A percentile compares a stretch with the other conserved stretches of the same genome.
Evolutionary conservation across 1,140 invertebrate species (phyloP).

Genomic region (Rhyzopertha dominica): DNA sequence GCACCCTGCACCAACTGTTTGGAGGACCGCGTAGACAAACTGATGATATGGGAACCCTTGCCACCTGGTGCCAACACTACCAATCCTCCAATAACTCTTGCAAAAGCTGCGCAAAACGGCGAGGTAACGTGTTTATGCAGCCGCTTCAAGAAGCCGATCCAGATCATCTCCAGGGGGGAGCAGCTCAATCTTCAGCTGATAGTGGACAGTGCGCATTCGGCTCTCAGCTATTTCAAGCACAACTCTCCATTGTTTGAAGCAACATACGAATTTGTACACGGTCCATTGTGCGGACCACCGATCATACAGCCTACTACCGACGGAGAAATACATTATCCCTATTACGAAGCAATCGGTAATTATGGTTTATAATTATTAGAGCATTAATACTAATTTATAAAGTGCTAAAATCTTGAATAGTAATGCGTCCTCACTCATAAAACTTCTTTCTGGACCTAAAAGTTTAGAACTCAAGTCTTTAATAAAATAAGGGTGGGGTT

Average conservation of each 20-base stretch:
- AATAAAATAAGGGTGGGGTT: too few species aligned
- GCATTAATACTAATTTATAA: too few species aligned
- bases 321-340: slow-evolving; percentile 78
- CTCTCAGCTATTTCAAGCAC: slow-evolving; percentile 82
- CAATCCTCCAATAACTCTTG: slow-evolving; percentile 49
- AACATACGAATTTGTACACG: slow-evolving; percentile 80
- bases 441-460: too few species aligned
- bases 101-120: slow-evolving; percentile 50
- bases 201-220: slow-evolving; percentile 74
- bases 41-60: slow-evolving; percentile 69
- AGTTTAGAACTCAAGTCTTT: too few species aligned
- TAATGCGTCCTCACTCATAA: too few species aligned
- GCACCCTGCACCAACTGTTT: slow-evolving; percentile 76
- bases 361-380: too few species aligned
- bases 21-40: slow-evolving; percentile 75
- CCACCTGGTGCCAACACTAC: slow-evolving; percentile 43
- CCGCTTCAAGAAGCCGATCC: slow-evolving; percentile 54
- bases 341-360: slow-evolving; percentile 75
- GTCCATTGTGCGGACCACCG: slow-evolving; percentile 78
- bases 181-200: slow-evolving; percentile 71
- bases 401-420: too few species aligned
- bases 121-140: slow-evolving; percentile 61
- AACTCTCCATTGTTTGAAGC: slow-evolving; percentile 75
- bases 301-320: slow-evolving; percentile 70
- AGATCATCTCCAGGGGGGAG: slow-evolving; percentile 70